Evolutionary conservation across 2,888 invertebrate genomes (phyloP), one percentile per base, ranked within the genome.

Genomic region (Acanthosepion lycidas): DNA sequence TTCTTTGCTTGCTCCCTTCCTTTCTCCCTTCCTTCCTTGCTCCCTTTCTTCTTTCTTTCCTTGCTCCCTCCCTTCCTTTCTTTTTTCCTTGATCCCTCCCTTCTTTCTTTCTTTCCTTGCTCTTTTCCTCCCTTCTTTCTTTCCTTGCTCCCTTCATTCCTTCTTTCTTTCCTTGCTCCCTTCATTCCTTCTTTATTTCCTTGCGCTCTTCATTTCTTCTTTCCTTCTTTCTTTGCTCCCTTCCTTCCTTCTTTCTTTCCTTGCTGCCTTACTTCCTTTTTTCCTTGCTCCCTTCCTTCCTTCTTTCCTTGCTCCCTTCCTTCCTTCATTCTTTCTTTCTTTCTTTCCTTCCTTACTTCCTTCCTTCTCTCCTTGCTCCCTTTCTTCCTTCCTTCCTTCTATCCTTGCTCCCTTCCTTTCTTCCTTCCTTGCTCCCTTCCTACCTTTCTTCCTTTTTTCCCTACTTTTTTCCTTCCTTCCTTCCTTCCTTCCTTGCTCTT

Each of bases 51-150:
- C 6, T 1, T 9, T 78, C 28, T 5, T 78, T 23, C 20, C 23
- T 20, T n/a, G 0, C n/a, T 78, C n/a, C n/a, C 8, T n/a, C 0
- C 1, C 2, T 1, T 12, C 12, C 6, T n/a, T 8, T 28, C 2
- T 78, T n/a, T 15, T 9, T n/a, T 4, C 12, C 9, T n/a, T 4
- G 9, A n/a, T 12, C 0, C 15, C n/a, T 78, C 12, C 12, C 1
- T 78, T n/a, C n/a, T 5, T 78, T 78, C 15, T n/a, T 78, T n/a
- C n/a, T 0, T n/a, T 78, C 9, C n/a, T 78, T 78, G 2, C 28
- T 78, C 9, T 9, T 0, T 78, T 78, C n/a, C n/a, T 3, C 6
- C 4, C n/a, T n/a, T 6, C 2, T n/a, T 12, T 12, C n/a, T 78
- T 12, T 15, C n/a, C 20, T 12, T n/a, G 9, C 12, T 15, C 3